Base-by-base conservation (phyloP, 2,113 vertebrate genomes). In the Aviceda subcristata region DNA sequence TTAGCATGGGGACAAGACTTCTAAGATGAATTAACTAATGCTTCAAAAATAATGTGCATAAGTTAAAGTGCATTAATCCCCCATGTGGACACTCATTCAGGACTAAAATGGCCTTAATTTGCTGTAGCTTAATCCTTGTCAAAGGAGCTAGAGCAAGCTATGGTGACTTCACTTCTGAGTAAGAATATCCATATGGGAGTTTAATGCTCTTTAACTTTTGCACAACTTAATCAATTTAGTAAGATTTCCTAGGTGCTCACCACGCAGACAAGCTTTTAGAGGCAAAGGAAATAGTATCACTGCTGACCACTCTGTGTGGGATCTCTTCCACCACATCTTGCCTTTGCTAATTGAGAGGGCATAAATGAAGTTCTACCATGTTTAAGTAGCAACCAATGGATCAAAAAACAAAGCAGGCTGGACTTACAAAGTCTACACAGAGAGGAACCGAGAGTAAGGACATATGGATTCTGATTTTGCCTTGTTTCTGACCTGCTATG, bases 11-110 rank as follows among this genome's bases (percentile, higher is more conserved):
- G 60, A 89, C 41, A 91, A 63, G 34, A 86, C 38, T 83, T 62
- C 39, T 38, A 80, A 51, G 51, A 78, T 72, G 88, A 94, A 90
- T 88, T 88, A 83, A 92, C 67, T 79, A 94, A 95, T 64, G 51
- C 14, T 78, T 88, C 80, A 84, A 92, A 96, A 91, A 27, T 67
- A 87, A 87, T 26, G 27, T 67, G 76, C 5, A 0, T 46, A 68
- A 87, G 41, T 74, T 91, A 73, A 94, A 94, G 64, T 77, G 64
- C 43, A 56, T 55, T 87, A 89, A 95, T 88, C 60, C 83, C 43
- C 50, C 23, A 10, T 12, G 60, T 56, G 80, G 86, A 91, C 89
- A 51, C 30, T 86, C 56, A 86, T 38, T 88, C 43, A 63, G 39
- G 64, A 87, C 76, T 81, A 75, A 91, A 81, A 39, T 60, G 56